Conservation (phyloP, 2,113 vertebrate species). For the Brachyistius frenatus region DNA sequence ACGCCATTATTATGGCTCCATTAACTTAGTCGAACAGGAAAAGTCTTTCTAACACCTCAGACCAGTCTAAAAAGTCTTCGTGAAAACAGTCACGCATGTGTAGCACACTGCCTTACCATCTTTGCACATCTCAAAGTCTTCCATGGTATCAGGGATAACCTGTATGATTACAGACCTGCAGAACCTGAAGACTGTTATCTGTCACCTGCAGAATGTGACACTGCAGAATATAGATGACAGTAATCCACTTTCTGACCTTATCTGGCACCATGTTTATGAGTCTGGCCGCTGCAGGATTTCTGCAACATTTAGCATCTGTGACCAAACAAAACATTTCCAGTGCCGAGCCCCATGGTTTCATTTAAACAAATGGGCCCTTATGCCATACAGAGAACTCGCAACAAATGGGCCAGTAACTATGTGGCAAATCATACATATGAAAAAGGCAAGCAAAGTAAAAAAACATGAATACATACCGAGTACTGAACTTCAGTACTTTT, state of each 20-base stretch:
- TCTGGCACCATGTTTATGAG: constrained; percentile 11
- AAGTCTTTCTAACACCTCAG: no score
- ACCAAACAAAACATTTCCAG: not conserved
- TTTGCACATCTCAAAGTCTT: not conserved
- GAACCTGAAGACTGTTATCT: constrained; percentile 7
- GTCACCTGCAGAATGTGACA: constrained; percentile 25
- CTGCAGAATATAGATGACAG: constrained; percentile 30
- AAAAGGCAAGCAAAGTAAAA: not conserved
- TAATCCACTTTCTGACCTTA: constrained; percentile 30
- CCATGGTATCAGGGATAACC: not conserved
- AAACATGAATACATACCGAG: no score
- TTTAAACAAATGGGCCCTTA: constrained; percentile 20
- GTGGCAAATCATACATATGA: not conserved
- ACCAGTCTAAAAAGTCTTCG: not conserved
- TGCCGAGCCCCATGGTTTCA: not conserved
- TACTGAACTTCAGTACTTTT: no score
- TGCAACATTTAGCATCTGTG: constrained; percentile 1
- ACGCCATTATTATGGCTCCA: no score
- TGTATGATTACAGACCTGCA: constrained; percentile 9
- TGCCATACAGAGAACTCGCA: not conserved
- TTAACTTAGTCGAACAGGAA: no score
- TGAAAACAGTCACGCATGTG: not conserved
- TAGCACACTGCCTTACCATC: not conserved
- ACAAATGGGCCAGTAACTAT: not conserved
- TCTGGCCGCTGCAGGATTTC: constrained; percentile 4